phyloP scores from a whole-genome alignment of 2,113 vertebrate genomes.

The Antigone vipio region DNA sequence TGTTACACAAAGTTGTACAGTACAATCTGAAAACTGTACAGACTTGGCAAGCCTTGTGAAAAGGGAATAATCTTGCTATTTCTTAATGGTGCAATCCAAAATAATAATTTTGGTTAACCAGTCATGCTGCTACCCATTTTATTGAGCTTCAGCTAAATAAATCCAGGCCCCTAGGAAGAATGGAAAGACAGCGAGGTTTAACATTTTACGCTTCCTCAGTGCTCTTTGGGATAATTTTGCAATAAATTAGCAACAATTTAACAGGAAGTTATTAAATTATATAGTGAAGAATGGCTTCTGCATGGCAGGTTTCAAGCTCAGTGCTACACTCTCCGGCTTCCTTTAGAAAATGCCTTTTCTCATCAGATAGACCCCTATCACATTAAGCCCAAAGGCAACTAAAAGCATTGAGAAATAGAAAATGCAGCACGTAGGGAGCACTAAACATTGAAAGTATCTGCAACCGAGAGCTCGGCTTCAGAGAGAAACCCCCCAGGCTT shows the following conservation, averaged over 20 bases:
- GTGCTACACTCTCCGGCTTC: slow-evolving; percentile 24
- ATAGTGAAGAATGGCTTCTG: slow-evolving; percentile 22
- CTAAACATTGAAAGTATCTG: not conserved
- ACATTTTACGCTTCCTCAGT: slow-evolving; percentile 27
- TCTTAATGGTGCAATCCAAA: not conserved
- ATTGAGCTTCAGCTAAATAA: not conserved
- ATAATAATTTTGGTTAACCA: not conserved
- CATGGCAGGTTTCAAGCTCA: not conserved
- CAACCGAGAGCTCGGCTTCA: not conserved
- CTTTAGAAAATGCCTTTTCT: slow-evolving; percentile 53
- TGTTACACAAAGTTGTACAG: not conserved
- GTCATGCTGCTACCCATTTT: not conserved
- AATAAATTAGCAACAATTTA: slow-evolving; percentile 52
- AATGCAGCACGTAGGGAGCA: not conserved
- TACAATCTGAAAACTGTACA: not conserved
- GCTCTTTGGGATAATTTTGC: slow-evolving; percentile 44
- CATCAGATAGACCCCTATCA: not conserved
- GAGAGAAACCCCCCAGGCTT: not conserved
- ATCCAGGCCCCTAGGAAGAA: not conserved
- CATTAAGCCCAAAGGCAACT: not conserved
- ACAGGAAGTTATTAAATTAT: slow-evolving; percentile 31
- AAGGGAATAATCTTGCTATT: not conserved
- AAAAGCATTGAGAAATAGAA: not conserved
- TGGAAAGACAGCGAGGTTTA: not conserved
- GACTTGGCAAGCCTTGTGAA: not conserved